Percentiles rank a stretch among this genome's conserved stretches.
These are phyloP conservation scores for Nasua narica DNA, from an alignment of 2,797 vertebrate genomes.

Conservation along the genomic window DNA sequence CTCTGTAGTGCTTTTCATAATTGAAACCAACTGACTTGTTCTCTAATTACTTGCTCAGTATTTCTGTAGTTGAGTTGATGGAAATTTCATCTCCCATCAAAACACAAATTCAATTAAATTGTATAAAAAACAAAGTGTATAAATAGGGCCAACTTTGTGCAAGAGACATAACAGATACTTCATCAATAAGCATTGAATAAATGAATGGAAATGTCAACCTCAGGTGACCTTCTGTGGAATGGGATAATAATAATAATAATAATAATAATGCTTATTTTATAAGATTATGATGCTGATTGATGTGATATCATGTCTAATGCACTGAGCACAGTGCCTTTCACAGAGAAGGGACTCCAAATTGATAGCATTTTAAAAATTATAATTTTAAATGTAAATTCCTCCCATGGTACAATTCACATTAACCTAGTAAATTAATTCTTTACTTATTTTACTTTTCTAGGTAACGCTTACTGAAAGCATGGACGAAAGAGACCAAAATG, in stretches of 20 bases:
- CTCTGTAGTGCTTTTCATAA: not conserved
- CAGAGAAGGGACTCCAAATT: not conserved
- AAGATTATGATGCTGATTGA: not conserved
- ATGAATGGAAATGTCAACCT: not conserved
- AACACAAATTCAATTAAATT: not conserved
- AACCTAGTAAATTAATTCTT: not conserved
- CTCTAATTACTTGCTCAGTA: not conserved
- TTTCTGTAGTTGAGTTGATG: not conserved
- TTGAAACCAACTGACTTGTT: not conserved
- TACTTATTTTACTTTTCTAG: not conserved
- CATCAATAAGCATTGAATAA: not conserved
- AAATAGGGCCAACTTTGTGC: not conserved
- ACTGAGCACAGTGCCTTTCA: not conserved
- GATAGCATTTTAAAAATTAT: not conserved
- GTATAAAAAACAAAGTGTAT: not conserved
- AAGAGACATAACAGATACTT: not conserved
- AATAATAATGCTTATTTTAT: not conserved
- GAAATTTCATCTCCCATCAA: not conserved
- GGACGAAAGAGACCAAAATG: not conserved
- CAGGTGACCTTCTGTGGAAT: not conserved
- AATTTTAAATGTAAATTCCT: not conserved
- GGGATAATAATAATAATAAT: not conserved
- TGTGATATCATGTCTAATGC: not conserved
- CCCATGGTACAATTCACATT: not conserved
- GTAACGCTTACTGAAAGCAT: not conserved